Base-by-base conservation (phyloP, 2,888 invertebrate genomes). In the Calliphora vomitoria region DNA sequence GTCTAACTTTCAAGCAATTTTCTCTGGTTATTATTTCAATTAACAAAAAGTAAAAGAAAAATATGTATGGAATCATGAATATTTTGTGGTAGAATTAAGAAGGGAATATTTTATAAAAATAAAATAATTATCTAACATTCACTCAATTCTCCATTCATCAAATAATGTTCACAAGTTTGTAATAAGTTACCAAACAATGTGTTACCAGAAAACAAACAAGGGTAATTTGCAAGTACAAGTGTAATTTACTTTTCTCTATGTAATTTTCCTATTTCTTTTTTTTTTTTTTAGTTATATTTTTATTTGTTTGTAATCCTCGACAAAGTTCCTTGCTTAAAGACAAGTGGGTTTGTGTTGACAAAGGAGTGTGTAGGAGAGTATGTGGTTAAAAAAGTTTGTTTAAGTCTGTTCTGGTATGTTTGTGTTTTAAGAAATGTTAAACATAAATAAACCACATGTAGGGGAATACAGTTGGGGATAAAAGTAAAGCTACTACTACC, bases 131-230 rank as follows among this genome's bases (percentile, higher is more conserved):
- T 50, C 8, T 10, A 4, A 44, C 13, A 44, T 50, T 50, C n/a
- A 11, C 13, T 1, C 15, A 15, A 15, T n/a, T 50, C n/a, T 6
- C 1, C 74, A 74, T 64, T 76, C 10, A 55, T 55, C 25, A 66
- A 53, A 31, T 25, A 25, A 25, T 31, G 41, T 66, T 44, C 41
- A 55, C 18, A 35, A 44, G 41, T 60, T 47, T 47, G 58, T 60
- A 38, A 69, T 38, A 79, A 69, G 58, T 79, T 79, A 18, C 3
- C 15, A 50, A 58, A 47, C 18, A 58, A 11, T 62, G 10, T 53
- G 31, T 31, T 13, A 78, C 8, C 10, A 11, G 60, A 31, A 55
- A 68, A 78, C 68, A 78, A 18, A 78, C 68, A 68, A 18, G 44
- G 58, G 11, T 47, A 68, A 68, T 58, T 31, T 68, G 31, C 25